Conservation (phyloP, 2,113 vertebrate species). For the Alethe castanea region DNA sequence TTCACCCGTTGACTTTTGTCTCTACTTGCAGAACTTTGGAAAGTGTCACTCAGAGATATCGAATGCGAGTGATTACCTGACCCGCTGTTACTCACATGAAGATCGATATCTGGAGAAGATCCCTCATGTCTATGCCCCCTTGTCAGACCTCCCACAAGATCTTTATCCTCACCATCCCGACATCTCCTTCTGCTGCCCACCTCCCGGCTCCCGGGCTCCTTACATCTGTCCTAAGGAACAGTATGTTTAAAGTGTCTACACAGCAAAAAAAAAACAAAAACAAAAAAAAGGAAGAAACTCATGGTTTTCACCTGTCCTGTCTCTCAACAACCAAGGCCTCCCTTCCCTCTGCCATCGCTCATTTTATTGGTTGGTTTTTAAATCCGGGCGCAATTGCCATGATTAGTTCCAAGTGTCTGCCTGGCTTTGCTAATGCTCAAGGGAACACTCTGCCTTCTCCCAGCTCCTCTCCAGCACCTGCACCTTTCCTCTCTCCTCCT, state of each 20-base stretch:
- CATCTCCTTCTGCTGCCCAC: conserved; percentile 75
- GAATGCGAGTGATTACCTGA: conserved; percentile 82
- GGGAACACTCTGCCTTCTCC: conserved; percentile 11
- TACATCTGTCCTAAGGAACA: conserved; percentile 87
- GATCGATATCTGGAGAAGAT: conserved; percentile 73
- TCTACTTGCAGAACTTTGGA: conserved; percentile 79
- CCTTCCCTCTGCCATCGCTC: neutral
- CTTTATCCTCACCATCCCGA: conserved; percentile 71
- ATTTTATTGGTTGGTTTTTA: neutral
- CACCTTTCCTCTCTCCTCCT: neutral
- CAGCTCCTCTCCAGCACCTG: neutral
- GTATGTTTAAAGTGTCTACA: conserved; percentile 72
- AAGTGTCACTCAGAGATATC: conserved; percentile 76
- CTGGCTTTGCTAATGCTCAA: conserved; percentile 27
- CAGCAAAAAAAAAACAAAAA: neutral
- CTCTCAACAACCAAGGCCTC: neutral
- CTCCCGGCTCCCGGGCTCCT: conserved; percentile 74
- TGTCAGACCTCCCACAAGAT: conserved; percentile 76
- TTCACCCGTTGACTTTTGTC: conserved; percentile 34
- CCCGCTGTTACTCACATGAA: conserved; percentile 71
- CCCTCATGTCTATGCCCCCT: conserved; percentile 68
- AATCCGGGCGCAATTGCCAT: neutral
- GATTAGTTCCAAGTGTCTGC: neutral
- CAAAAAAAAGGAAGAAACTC: neutral
- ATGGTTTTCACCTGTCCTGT: neutral